Evolutionary conservation across 2,113 vertebrate species (phyloP).

Genomic region (Spilogale gracilis): DNA sequence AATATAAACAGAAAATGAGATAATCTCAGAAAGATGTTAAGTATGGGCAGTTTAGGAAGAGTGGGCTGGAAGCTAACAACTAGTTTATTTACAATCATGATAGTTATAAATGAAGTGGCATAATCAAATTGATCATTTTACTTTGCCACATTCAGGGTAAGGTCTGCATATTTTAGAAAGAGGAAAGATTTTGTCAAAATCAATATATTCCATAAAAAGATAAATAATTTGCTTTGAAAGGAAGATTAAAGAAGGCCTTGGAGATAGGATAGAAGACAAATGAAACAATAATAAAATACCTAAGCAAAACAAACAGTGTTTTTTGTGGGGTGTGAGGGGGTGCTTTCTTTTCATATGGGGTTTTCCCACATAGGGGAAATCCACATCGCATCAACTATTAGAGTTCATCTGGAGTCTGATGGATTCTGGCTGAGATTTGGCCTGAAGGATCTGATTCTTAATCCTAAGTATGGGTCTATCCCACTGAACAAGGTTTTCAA

Average conservation of each 20-base stretch:
- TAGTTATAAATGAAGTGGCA: background rate
- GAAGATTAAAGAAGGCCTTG: background rate
- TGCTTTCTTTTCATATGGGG: background rate
- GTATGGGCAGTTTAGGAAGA: background rate
- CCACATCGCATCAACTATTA: background rate
- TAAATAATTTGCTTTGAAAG: constrained; percentile 17
- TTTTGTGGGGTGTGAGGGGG: background rate
- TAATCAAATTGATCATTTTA: background rate
- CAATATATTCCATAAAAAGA: background rate
- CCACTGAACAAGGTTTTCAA: background rate
- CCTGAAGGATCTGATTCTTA: background rate
- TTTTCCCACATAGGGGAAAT: background rate
- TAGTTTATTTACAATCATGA: background rate
- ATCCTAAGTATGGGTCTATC: background rate
- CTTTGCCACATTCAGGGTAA: background rate
- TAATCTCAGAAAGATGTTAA: background rate
- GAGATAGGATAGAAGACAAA: background rate
- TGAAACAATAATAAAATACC: constrained; percentile 12
- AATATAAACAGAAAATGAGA: background rate
- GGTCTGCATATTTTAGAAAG: background rate
- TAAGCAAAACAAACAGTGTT: background rate
- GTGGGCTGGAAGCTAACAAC: background rate
- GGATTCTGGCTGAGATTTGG: background rate
- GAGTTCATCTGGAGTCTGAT: background rate
- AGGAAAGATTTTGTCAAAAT: constrained; percentile 26